These are phyloP conservation scores for Tetragonula carbonaria DNA, from an alignment of 2,888 invertebrate species.

Conservation along the genomic window DNA sequence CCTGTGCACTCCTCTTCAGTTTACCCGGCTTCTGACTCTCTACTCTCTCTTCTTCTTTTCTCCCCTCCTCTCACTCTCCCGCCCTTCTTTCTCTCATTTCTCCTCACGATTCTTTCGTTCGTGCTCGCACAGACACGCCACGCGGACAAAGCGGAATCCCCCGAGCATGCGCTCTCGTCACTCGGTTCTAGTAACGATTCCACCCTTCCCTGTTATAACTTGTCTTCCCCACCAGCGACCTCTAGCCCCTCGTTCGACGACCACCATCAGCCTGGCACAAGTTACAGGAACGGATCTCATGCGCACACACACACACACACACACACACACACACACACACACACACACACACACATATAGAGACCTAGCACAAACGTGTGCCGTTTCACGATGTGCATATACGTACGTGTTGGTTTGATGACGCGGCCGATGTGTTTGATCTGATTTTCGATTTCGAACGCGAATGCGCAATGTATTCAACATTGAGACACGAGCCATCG, in stretches of 20 bases:
- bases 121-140: slow-evolving; percentile 55
- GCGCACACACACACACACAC: not conserved
- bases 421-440: slow-evolving; percentile 45
- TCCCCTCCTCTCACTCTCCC: not conserved
- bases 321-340: not conserved
- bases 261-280: slow-evolving; percentile 57
- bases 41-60: not conserved
- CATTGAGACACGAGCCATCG: not conserved
- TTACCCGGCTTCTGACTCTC: not conserved
- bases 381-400: not conserved
- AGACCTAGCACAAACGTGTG: not conserved
- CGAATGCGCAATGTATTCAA: slow-evolving; percentile 20
- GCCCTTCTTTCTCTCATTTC: not conserved
- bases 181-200: slow-evolving; percentile 77
- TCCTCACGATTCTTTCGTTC: slow-evolving; percentile 39
- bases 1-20: slow-evolving; percentile 29
- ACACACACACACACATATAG: not conserved
- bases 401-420: not conserved
- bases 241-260: slow-evolving; percentile 40
- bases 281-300: slow-evolving; percentile 56
- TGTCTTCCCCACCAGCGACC: slow-evolving; percentile 37
- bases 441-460: slow-evolving; percentile 44
- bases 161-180: slow-evolving; percentile 78
- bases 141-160: slow-evolving; percentile 79
- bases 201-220: slow-evolving; percentile 56